Conservation (phyloP, 2,888 invertebrate genomes). For the Schizotus pectinicornis region DNA sequence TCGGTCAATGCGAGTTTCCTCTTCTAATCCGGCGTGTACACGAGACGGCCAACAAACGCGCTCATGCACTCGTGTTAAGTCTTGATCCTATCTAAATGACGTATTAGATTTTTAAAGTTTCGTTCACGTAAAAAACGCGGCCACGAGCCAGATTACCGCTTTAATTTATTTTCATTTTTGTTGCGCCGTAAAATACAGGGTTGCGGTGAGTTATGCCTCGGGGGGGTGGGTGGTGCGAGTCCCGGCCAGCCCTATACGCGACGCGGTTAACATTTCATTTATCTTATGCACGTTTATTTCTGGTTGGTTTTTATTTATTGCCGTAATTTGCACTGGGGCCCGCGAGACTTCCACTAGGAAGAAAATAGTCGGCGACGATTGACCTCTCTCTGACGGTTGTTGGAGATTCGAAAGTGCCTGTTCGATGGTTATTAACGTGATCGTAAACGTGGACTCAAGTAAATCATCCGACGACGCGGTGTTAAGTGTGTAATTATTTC, state of each 20-base stretch:
- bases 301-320: slow-evolving; percentile 40
- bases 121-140: slow-evolving; percentile 54
- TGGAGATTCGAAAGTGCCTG: slow-evolving; percentile 16
- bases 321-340: slow-evolving; percentile 33
- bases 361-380: too few relatives aligned
- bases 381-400: slow-evolving; percentile 25
- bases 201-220: slow-evolving; percentile 47
- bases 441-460: slow-evolving; percentile 3
- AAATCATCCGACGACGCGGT: slow-evolving; percentile 27
- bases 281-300: slow-evolving; percentile 40
- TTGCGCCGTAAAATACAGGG: slow-evolving; percentile 52
- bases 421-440: slow-evolving; percentile 18
- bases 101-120: slow-evolving; percentile 58
- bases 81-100: slow-evolving; percentile 57
- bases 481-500: slow-evolving; percentile 31
- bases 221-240: slow-evolving; percentile 46
- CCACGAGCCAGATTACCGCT: slow-evolving; percentile 56
- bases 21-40: slow-evolving; percentile 29
- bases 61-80: slow-evolving; percentile 53
- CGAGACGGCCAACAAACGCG: slow-evolving; percentile 35
- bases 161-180: slow-evolving; percentile 57
- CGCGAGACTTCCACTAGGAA: neutral
- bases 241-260: slow-evolving; percentile 30
- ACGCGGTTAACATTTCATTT: slow-evolving; percentile 44
- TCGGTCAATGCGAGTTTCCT: slow-evolving; percentile 38